Evolutionary conservation across 2,113 vertebrate genomes (phyloP).

Genomic region (Peromyscus leucopus): DNA sequence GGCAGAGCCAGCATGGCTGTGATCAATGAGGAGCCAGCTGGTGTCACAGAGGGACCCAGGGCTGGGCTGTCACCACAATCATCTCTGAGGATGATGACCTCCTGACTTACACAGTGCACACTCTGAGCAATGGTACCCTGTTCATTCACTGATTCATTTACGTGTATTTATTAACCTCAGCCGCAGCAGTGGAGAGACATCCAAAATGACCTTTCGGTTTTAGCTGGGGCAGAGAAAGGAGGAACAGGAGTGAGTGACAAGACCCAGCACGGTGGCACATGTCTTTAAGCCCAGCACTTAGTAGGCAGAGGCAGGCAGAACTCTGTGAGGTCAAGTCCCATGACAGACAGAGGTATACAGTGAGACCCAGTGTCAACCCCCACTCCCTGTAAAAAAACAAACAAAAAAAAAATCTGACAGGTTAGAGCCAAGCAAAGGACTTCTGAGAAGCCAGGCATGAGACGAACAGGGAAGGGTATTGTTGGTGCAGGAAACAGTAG

Average conservation of each 20-base stretch:
- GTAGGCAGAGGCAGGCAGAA: neutral
- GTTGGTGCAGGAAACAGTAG: fast-evolving
- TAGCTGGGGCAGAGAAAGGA: neutral
- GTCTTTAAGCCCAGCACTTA: neutral
- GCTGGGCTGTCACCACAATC: neutral
- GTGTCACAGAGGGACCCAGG: neutral
- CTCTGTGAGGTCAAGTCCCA: neutral
- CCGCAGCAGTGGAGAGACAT: neutral
- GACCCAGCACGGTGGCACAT: too few relatives aligned
- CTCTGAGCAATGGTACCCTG: neutral
- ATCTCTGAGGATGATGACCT: neutral
- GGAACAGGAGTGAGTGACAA: neutral
- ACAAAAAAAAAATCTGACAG: neutral
- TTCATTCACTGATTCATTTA: neutral
- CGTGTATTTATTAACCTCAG: too few relatives aligned
- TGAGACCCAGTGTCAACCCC: neutral
- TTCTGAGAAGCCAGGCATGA: neutral
- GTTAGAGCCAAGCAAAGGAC: neutral
- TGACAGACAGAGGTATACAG: neutral
- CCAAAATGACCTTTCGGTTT: neutral
- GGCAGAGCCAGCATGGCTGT: neutral
- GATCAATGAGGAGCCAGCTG: neutral
- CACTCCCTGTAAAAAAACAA: neutral
- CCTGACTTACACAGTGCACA: neutral
- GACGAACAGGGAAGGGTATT: fast-evolving